Evolutionary conservation across 2,797 vertebrate genomes (phyloP), one percentile per base, ranked within the genome.

Genomic region (Cuculus canorus): DNA sequence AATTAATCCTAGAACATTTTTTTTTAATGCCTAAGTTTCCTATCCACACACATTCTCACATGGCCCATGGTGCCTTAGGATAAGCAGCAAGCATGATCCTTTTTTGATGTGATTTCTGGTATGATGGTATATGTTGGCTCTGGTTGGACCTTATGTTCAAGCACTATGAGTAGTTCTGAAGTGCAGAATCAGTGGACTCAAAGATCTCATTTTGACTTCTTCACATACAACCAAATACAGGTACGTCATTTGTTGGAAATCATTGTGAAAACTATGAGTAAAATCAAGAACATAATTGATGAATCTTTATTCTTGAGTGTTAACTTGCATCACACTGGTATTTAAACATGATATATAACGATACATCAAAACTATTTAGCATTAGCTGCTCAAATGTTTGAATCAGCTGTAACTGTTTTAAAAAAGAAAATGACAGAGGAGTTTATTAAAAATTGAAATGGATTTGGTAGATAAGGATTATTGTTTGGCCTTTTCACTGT

Each of bases 381-480:
- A 17, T 86, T 65, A 77, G 22, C 19, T 92, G 35, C 10, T 63
- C 56, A 85, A 88, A 77, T 61, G 80, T 94, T 61, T 71, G 28
- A 79, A 65, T 68, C 33, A 83, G 22, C 27, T 91, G 61, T 47
- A n/a, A 52, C 60, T 76, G 10, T 88, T 92, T 85, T 81, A 91
- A 94, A 61, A 39, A 37, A 72, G 54, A 89, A 92, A 80, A 82
- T 73, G 45, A 68, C 30, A 59, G 22, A 92, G 12, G 53, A 75
- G 3, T 82, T 93, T 64, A 81, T 88, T 71, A 89, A 94, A 96
- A 90, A 86, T 25, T 25, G 48, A 60, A 79, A 92, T 37, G 41
- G 23, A 85, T 85, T 85, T 85, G 61, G 50, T 35, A 88, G 85
- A 83, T 56, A 94, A 88, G 18, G 22, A 60, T 82, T 37, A 32